Conservation (phyloP, 35 echinoderm and acorn worm genomes). For the Hemicentrotus pulcherrimus region DNA sequence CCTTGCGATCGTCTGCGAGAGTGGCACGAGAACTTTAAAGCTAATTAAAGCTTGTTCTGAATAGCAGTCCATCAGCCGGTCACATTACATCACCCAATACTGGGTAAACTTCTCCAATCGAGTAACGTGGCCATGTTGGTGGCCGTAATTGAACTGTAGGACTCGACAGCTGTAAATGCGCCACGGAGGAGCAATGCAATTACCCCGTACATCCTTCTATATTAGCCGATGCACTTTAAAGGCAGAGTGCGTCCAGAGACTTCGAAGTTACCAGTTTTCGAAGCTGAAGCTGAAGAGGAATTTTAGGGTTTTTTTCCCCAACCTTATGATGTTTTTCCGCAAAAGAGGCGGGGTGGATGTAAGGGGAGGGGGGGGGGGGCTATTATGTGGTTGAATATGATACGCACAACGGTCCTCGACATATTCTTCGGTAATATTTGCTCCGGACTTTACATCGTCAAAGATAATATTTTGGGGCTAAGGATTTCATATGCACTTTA, state of each 20-base stretch:
- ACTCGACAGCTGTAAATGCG: conserved; percentile 8
- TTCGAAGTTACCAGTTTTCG: background rate
- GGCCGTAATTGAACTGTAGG: background rate
- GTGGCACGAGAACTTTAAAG: background rate
- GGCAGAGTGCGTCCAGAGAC: background rate
- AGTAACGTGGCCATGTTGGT: background rate
- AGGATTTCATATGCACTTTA: no score
- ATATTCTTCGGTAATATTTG: no score
- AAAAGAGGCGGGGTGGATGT: no score
- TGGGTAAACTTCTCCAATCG: conserved; percentile 10
- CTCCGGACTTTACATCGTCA: no score
- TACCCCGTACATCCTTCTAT: background rate
- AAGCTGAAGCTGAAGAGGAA: background rate
- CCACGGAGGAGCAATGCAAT: background rate
- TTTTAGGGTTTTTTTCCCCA: background rate
- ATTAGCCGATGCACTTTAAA: background rate
- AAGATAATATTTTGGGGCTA: no score
- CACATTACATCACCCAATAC: conserved; percentile 6
- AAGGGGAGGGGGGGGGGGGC: no score
- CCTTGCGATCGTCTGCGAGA: background rate
- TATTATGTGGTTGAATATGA: no score
- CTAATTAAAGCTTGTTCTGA: conserved; percentile 11
- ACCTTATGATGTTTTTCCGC: no score
- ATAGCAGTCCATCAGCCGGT: background rate
- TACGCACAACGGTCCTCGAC: no score